phyloP scores from a whole-genome alignment of 2,113 vertebrate genomes.

The Argyrosomus japonicus region DNA sequence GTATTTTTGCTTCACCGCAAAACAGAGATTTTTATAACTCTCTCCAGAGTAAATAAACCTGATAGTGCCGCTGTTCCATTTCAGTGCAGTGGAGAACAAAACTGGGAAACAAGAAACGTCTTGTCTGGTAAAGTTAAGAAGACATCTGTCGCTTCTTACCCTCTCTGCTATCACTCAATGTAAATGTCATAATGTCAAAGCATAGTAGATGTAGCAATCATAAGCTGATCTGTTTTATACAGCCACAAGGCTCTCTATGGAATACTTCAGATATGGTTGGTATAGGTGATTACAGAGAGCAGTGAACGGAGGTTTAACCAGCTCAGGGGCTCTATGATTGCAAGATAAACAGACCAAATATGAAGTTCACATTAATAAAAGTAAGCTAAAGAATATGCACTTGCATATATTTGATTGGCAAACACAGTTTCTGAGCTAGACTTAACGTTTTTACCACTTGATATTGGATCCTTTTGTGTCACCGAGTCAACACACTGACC shows the following conservation, averaged over 20 bases:
- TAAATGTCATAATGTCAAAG: neutral
- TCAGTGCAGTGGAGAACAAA: neutral
- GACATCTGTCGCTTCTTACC: neutral
- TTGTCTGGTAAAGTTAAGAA: neutral
- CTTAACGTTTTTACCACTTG: neutral
- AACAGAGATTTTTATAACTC: neutral
- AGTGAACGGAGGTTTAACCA: neutral
- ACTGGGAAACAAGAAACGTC: neutral
- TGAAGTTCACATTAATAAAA: neutral
- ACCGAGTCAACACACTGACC: neutral
- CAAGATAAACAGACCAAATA: too few species aligned
- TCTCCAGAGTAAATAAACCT: neutral
- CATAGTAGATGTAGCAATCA: too few species aligned
- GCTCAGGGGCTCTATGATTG: neutral
- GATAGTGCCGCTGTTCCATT: too few species aligned
- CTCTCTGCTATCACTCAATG: neutral
- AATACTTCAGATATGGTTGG: too few species aligned
- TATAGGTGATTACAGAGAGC: neutral
- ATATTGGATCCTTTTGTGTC: neutral
- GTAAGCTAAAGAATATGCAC: neutral
- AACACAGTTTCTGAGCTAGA: neutral
- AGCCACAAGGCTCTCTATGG: too few species aligned
- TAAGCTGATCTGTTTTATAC: too few species aligned
- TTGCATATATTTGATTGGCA: too few species aligned
- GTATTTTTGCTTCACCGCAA: neutral